Evolutionary conservation across 1,140 invertebrate genomes (phyloP), one percentile per base, ranked within the genome.

Genomic region (Dreissena polymorpha): DNA sequence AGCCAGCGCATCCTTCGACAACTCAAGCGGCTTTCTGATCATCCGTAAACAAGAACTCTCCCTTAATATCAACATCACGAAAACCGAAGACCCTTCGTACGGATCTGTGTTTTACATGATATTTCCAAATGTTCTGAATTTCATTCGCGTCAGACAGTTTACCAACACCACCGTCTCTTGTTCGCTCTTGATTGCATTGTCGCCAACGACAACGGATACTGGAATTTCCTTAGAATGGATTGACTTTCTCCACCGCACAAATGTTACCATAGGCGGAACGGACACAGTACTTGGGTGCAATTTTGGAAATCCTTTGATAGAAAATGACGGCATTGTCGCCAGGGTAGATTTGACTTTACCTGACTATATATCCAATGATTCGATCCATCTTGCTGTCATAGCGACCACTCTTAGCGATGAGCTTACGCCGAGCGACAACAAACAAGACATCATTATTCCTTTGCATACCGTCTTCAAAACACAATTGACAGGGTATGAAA

Each of bases 11-110:
- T 16, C 50, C 0, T 82, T 53, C 29, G 57, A 70, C 29, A 25
- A 21, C 18, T 29, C 27, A 5, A 12, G 53, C 14, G 16, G 65
- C 49, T 67, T 51, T 23, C 64, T 73, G 25, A 27, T 72, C 16
- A 53, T 82, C 21, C 57, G 70, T 14, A 12, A 23, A n/a, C 27
- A 69, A 0, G 12, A 23, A 10, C 8, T 82, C 12, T n/a, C 60
- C 16, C 25, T 82, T 8, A 60, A 82, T 21, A 51, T 82, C 50
- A 55, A 18, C 10, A 82, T 82, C 18, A 14, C 23, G 7, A 82
- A 82, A 74, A 16, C 60, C 18, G 79, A 60, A 50, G 70, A 82
- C 49, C 79, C 79, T 10, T 72, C 69, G 27, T 82, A 82, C 51
- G 65, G 79, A 18, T 82, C 79, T 10, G 73, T 72, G 23, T 68